Conservation (phyloP, 2,797 vertebrate genomes). For the Tamandua tetradactyla region DNA sequence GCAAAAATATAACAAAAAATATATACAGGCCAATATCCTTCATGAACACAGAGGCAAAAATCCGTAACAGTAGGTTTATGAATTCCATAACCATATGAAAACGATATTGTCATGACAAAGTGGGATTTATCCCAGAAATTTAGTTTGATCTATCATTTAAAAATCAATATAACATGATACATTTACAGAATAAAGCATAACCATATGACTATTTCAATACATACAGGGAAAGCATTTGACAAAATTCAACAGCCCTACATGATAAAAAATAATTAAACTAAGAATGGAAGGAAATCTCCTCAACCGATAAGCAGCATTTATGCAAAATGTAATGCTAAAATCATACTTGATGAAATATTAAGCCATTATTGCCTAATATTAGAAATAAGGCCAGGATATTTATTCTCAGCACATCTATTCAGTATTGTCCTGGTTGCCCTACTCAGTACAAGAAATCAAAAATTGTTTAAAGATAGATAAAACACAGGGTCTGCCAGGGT, state of each 20-base stretch:
- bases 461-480: background rate
- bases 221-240: background rate
- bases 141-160: background rate
- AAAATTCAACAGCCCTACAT: background rate
- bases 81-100: background rate
- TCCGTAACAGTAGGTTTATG: background rate
- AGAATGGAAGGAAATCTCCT: background rate
- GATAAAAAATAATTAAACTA: background rate
- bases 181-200: constrained; percentile 1
- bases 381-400: background rate
- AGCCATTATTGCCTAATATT: background rate
- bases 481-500: too few relatives aligned
- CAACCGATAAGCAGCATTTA: background rate
- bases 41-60: background rate
- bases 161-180: background rate
- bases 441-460: background rate
- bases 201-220: background rate
- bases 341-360: background rate
- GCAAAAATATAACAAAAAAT: background rate
- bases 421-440: background rate
- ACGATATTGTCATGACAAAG: background rate
- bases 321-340: background rate
- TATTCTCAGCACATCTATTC: background rate
- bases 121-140: background rate
- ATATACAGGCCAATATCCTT: background rate